phyloP scores from a whole-genome alignment of 2,113 vertebrate genomes.

The Bettongia penicillata region DNA sequence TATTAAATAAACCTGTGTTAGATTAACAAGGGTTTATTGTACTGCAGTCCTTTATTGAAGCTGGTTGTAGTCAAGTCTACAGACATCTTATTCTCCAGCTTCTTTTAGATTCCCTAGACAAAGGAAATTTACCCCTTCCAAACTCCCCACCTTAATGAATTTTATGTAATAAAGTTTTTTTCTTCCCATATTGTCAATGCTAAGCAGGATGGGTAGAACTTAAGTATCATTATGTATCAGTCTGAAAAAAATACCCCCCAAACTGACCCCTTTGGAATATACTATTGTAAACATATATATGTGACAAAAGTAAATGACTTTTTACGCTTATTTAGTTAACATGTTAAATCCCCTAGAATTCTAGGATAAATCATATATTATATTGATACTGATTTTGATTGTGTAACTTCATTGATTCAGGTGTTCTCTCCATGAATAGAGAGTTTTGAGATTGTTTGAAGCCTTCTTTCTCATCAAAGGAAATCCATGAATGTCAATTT shows the following conservation, averaged over 20 bases:
- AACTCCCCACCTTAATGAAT: conserved; percentile 16
- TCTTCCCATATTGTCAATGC: conserved; percentile 35
- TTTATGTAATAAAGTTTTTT: conserved; percentile 53
- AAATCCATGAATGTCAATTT: neutral
- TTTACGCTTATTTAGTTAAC: neutral
- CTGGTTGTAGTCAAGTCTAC: conserved; percentile 52
- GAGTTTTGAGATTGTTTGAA: neutral
- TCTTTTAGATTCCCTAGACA: conserved; percentile 40
- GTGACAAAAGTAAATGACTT: neutral
- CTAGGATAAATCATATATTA: neutral
- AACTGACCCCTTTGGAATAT: neutral
- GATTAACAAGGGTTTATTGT: conserved; percentile 69
- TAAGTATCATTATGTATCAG: neutral
- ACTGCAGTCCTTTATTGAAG: conserved; percentile 57
- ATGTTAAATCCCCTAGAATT: neutral
- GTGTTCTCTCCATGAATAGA: neutral
- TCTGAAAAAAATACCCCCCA: neutral
- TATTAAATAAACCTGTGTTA: conserved; percentile 61
- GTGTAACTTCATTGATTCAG: neutral
- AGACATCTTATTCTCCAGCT: conserved; percentile 49
- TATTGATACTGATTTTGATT: neutral
- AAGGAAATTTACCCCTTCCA: conserved; percentile 17
- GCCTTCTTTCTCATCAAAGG: neutral
- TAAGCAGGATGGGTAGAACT: conserved; percentile 11
- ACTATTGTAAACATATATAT: neutral